phyloP scores from a whole-genome alignment of 53 echinoderm and acorn worm genomes.

The Hippasteria phrygiana region DNA sequence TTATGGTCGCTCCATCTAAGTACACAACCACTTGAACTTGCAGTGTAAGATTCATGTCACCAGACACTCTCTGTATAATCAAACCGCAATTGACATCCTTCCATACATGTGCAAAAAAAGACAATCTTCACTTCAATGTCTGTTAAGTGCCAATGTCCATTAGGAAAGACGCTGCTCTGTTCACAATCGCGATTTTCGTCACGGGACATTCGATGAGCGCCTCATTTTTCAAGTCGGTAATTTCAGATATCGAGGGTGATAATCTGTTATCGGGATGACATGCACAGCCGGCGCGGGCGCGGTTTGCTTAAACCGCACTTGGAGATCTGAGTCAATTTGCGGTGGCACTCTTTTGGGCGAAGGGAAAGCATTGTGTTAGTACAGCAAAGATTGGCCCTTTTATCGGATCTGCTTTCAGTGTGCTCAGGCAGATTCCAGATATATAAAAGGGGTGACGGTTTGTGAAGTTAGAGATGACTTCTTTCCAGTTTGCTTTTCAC shows the following conservation, averaged over 20 bases:
- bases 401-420: conserved; percentile 45
- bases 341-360: neutral
- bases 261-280: conserved; percentile 9
- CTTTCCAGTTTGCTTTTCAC: neutral
- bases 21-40: no score
- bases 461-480: neutral
- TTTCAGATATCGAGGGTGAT: neutral
- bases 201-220: no score
- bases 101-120: no score
- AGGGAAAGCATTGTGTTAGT: neutral
- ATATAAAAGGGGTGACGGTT: neutral
- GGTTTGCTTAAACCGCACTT: neutral
- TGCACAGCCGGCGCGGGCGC: neutral
- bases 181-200: no score
- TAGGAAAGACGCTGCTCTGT: no score
- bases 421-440: conserved; percentile 17
- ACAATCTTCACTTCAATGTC: no score
- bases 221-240: no score
- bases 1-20: no score
- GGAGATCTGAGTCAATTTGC: neutral
- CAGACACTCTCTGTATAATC: no score
- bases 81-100: no score
- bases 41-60: no score
- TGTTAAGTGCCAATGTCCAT: no score
- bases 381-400: conserved; percentile 9